phyloP scores from a whole-genome alignment of 1,140 invertebrate genomes.

The Ctenoplectra terminalis region DNA sequence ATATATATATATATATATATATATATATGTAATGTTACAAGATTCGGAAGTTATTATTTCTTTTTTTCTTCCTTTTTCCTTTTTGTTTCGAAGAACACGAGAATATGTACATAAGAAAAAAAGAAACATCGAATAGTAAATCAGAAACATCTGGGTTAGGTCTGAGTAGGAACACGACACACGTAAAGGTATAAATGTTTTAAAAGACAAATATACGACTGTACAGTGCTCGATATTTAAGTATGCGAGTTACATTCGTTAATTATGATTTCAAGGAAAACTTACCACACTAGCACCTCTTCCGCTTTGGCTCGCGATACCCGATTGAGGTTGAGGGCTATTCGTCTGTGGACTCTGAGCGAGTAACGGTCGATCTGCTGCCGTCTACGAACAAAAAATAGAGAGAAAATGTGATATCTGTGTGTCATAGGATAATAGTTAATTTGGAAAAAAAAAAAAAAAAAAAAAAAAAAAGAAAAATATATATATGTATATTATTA shows the following conservation, averaged over 20 bases:
- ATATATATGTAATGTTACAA: background rate
- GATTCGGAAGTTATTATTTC: background rate
- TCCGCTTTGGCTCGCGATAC: slow-evolving; percentile 92
- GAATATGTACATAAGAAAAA: slow-evolving; percentile 5
- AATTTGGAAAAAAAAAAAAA: no score
- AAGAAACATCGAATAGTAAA: background rate
- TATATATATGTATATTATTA: no score
- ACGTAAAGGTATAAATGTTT: slow-evolving; percentile 10
- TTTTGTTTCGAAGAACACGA: background rate
- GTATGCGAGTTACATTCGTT: background rate
- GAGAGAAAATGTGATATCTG: background rate
- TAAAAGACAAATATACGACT: slow-evolving; percentile 34
- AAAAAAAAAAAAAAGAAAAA: background rate
- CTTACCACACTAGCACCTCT: slow-evolving; percentile 94
- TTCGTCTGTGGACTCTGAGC: slow-evolving; percentile 82
- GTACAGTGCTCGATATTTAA: slow-evolving; percentile 35
- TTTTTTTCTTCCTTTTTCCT: no score
- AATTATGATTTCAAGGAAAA: background rate
- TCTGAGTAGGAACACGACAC: slow-evolving; percentile 2
- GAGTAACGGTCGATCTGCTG: slow-evolving; percentile 87
- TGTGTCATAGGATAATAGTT: no score
- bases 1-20: no score
- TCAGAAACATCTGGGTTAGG: slow-evolving; percentile 37
- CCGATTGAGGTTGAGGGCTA: slow-evolving; percentile 85
- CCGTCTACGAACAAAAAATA: slow-evolving; percentile 79